A percentile compares a stretch with the other conserved stretches of the same genome.
Conservation (phyloP, 2,888 invertebrate species). For the Petrolisthes manimaculis region DNA sequence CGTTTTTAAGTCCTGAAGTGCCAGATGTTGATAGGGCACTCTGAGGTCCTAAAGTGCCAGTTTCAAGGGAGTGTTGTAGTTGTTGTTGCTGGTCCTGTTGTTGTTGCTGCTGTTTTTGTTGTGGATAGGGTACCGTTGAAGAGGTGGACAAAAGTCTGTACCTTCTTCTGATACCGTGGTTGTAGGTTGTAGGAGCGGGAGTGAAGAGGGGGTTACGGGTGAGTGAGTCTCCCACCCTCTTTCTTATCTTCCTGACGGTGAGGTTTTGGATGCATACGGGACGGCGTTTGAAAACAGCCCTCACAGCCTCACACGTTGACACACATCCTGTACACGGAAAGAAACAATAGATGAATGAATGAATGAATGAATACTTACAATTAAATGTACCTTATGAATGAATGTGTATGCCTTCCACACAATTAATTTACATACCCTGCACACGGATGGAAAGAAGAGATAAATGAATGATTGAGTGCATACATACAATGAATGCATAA, state of each 20-base stretch:
- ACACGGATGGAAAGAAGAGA: too few relatives aligned
- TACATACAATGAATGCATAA: too few relatives aligned
- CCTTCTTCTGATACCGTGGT: background rate
- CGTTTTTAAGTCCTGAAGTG: background rate
- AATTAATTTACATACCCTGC: too few relatives aligned
- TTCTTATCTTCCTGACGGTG: background rate
- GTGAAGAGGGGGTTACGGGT: background rate
- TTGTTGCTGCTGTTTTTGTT: too few relatives aligned
- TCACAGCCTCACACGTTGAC: background rate
- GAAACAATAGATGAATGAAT: background rate
- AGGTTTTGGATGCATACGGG: background rate
- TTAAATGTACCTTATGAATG: too few relatives aligned
- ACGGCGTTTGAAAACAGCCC: background rate
- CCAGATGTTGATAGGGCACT: background rate
- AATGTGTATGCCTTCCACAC: too few relatives aligned
- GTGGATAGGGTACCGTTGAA: background rate
- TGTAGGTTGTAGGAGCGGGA: background rate
- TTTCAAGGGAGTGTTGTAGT: background rate
- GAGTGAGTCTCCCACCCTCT: background rate
- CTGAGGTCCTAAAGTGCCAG: background rate
- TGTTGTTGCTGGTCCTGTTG: too few relatives aligned
- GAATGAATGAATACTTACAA: too few relatives aligned
- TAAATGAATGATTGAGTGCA: too few relatives aligned
- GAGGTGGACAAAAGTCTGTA: background rate
- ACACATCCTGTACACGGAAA: background rate